Conservation (phyloP, 2,113 vertebrate genomes). For the Thalassoma bifasciatum region DNA sequence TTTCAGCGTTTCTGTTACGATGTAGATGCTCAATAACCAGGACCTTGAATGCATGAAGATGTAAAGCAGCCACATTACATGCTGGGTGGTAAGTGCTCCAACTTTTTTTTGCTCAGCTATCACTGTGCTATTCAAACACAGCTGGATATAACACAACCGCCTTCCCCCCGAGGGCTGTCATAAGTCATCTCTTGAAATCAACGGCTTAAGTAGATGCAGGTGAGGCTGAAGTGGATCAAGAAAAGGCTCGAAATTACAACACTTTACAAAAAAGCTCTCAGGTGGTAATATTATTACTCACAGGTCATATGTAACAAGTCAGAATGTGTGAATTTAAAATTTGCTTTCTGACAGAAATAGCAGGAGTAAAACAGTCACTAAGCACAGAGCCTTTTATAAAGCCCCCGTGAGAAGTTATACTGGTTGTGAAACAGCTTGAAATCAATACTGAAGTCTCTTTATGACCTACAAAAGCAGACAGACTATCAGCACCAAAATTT, state of each 20-base stretch:
- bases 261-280: conserved; percentile 23
- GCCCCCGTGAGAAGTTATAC: no score
- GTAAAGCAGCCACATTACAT: not conserved
- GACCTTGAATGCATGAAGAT: conserved; percentile 1
- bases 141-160: conserved; percentile 34
- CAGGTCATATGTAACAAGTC: no score
- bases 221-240: conserved; percentile 54
- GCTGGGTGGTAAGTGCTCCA: not conserved
- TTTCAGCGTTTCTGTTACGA: conserved; percentile 4
- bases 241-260: conserved; percentile 48
- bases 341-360: no score
- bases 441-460: no score
- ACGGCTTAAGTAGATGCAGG: conserved; percentile 60
- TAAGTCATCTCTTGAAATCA: conserved; percentile 48
- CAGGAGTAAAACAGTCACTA: no score
- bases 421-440: no score
- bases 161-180: conserved; percentile 25
- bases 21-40: conserved; percentile 11
- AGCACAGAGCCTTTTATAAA: no score
- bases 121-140: conserved; percentile 49
- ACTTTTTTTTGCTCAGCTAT: conserved; percentile 24
- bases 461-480: no score
- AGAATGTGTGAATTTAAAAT: no score
- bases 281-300: conserved; percentile 15
- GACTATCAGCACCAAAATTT: no score